phyloP scores from a whole-genome alignment of 2,797 vertebrate species.

The Tapirus indicus region DNA sequence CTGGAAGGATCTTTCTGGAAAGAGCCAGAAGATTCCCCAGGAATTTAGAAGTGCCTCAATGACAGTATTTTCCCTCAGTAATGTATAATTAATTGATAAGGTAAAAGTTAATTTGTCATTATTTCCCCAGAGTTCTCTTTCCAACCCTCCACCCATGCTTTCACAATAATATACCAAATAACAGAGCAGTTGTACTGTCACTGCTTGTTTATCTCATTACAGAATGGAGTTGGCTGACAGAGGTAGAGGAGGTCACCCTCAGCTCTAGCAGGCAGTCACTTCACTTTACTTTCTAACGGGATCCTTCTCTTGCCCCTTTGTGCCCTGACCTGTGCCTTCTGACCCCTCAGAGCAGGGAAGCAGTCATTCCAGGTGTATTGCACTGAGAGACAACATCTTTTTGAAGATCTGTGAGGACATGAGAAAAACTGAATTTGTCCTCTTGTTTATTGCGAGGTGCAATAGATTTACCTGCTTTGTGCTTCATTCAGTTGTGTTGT shows the following conservation, averaged over 20 bases:
- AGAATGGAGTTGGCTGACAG: background rate
- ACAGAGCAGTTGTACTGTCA: background rate
- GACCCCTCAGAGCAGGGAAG: background rate
- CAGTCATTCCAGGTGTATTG: background rate
- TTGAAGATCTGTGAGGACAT: background rate
- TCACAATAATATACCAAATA: background rate
- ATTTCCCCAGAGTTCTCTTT: background rate
- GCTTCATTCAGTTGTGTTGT: background rate
- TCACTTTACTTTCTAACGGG: background rate
- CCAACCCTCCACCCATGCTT: background rate
- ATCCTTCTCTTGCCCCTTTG: background rate
- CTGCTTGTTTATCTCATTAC: background rate
- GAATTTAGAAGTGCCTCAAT: background rate
- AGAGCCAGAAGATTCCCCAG: background rate
- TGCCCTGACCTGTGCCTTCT: background rate
- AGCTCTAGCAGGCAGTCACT: background rate
- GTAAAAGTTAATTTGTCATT: background rate
- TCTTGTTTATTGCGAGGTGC: background rate
- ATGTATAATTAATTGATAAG: background rate
- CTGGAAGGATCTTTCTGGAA: background rate
- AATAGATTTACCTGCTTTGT: background rate
- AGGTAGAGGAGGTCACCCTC: background rate
- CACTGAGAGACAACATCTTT: background rate
- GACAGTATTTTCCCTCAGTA: background rate
- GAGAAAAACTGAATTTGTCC: background rate